Evolutionary conservation across 2,797 vertebrate species (phyloP).

Genomic region (Echeneis naucrates): DNA sequence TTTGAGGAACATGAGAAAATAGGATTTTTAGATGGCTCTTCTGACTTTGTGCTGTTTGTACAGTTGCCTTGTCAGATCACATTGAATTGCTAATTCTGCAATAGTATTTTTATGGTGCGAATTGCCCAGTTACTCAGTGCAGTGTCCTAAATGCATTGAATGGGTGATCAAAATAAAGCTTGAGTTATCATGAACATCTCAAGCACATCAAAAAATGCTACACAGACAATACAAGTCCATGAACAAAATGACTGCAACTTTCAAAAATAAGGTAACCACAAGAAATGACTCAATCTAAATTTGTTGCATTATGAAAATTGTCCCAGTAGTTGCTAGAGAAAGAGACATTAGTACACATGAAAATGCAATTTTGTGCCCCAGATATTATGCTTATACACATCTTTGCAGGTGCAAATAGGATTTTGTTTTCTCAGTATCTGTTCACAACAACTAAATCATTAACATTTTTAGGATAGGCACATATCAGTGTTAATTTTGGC

Average conservation of each 20-base stretch:
- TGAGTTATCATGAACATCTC: conserved; percentile 1
- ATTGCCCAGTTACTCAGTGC: conserved; percentile 18
- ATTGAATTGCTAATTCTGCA: conserved; percentile 28
- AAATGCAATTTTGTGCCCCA: not conserved
- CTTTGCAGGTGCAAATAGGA: not conserved
- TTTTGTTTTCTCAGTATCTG: not conserved
- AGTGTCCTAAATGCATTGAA: conserved; percentile 6
- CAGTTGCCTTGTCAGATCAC: conserved; percentile 28
- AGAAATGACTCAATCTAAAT: not conserved
- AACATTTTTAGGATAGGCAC: not conserved
- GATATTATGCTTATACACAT: not conserved
- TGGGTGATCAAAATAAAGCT: conserved; percentile 7
- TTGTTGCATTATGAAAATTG: not conserved
- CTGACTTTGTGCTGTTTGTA: conserved; percentile 25
- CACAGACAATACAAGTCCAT: not conserved
- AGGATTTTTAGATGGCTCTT: conserved; percentile 33
- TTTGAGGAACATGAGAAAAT: conserved; percentile 47
- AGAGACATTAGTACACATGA: not conserved
- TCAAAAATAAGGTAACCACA: not conserved
- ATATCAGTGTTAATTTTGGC: no score
- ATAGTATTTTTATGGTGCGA: not conserved
- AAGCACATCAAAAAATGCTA: not conserved
- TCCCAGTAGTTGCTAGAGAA: not conserved
- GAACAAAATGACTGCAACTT: not conserved
- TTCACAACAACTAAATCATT: not conserved